Conservation (phyloP, 2,113 vertebrate species). For the Callaeas wilsoni region DNA sequence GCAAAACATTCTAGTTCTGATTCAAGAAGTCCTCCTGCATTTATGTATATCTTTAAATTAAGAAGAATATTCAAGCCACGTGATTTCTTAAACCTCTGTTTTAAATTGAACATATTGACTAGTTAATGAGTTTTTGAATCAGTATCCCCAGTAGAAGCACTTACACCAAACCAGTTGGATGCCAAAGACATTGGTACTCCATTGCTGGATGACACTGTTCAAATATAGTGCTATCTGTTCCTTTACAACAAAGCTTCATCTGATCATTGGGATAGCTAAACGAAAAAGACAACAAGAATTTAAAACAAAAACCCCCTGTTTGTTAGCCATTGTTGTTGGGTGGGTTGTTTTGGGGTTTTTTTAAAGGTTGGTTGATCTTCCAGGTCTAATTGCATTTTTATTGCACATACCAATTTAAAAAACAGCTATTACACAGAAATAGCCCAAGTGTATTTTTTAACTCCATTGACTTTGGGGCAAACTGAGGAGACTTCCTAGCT, state of each 20-base stretch:
- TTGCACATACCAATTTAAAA: background rate
- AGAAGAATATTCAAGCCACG: background rate
- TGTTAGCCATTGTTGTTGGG: background rate
- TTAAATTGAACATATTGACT: background rate
- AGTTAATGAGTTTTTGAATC: background rate
- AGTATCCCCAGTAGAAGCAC: background rate
- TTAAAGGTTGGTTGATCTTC: background rate
- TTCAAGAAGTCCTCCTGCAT: background rate
- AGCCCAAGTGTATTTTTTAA: background rate
- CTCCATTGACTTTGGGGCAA: background rate
- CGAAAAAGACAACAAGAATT: background rate
- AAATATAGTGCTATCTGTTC: constrained; percentile 67
- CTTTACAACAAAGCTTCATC: constrained; percentile 72
- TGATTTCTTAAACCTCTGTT: background rate
- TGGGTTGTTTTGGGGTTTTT: background rate
- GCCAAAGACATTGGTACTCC: constrained; percentile 56
- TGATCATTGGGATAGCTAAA: constrained; percentile 68
- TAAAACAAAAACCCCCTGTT: background rate
- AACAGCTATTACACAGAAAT: background rate
- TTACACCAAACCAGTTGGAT: constrained; percentile 64
- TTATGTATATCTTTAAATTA: background rate
- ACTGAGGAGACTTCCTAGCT: background rate
- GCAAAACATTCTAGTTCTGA: background rate
- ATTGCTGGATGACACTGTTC: constrained; percentile 66
- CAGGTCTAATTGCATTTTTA: background rate